Evolutionary conservation across 2,113 vertebrate species (phyloP).

Genomic region (Microcebus murinus): DNA sequence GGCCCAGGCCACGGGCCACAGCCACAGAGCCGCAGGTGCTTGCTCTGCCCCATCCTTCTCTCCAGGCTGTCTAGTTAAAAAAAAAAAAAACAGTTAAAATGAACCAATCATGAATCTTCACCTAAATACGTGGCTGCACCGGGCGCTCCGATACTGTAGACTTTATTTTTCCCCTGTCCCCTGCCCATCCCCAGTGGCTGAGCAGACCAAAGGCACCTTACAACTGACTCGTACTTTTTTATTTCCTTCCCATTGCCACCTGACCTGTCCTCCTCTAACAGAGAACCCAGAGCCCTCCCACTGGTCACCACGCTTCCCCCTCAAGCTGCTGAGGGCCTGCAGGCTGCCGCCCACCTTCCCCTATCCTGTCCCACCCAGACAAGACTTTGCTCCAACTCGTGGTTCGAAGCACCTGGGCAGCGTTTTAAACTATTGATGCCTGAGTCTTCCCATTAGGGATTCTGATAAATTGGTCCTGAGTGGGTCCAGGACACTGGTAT

Average conservation of each 20-base stretch:
- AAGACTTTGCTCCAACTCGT: accelerated
- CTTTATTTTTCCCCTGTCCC: not conserved
- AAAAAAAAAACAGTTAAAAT: not conserved
- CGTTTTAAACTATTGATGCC: not conserved
- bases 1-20: not conserved
- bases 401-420: not conserved
- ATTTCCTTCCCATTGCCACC: not conserved
- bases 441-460: not conserved
- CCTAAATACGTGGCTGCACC: not conserved
- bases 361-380: not conserved
- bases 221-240: not conserved
- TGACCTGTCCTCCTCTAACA: not conserved
- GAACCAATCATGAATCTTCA: not conserved
- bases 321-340: not conserved
- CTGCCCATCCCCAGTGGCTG: not conserved
- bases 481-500: not conserved
- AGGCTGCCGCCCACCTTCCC: not conserved
- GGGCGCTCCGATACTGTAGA: not conserved
- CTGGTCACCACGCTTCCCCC: too few relatives aligned
- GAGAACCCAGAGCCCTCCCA: not conserved
- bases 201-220: not conserved
- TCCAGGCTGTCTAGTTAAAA: not conserved
- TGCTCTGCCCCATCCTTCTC: not conserved
- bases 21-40: not conserved
- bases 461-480: not conserved